Conservation (phyloP, 2,797 vertebrate genomes). For the Pseudopleuronectes americanus region DNA sequence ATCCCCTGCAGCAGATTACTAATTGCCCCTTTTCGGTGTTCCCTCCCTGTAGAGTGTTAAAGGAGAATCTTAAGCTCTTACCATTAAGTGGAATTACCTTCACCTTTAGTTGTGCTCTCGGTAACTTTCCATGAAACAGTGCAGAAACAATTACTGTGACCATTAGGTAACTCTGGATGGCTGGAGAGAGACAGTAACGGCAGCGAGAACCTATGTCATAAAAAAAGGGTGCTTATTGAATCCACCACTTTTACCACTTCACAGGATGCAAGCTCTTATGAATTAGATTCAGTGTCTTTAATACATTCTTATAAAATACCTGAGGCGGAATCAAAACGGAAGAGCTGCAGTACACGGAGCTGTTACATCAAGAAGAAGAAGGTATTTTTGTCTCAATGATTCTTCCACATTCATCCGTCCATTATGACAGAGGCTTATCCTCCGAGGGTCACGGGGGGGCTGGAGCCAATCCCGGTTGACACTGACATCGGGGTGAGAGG, state of each 20-base stretch:
- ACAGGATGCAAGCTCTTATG: slow-evolving; percentile 50
- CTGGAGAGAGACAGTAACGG: background rate
- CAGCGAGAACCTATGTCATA: slow-evolving; percentile 10
- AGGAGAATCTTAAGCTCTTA: background rate
- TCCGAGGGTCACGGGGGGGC: too few relatives aligned
- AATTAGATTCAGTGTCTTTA: slow-evolving; percentile 38
- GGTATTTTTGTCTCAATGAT: too few relatives aligned
- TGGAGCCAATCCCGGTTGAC: too few relatives aligned
- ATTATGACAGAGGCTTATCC: too few relatives aligned
- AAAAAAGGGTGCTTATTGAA: slow-evolving; percentile 12
- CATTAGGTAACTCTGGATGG: background rate
- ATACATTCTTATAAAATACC: slow-evolving; percentile 58
- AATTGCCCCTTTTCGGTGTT: background rate
- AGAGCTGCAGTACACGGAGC: too few relatives aligned
- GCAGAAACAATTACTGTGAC: background rate
- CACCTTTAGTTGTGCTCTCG: slow-evolving; percentile 1
- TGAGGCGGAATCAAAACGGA: slow-evolving; percentile 18
- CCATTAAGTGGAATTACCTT: background rate
- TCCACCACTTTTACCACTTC: slow-evolving; percentile 44
- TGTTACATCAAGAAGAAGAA: too few relatives aligned
- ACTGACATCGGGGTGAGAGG: too few relatives aligned
- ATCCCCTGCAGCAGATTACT: slow-evolving; percentile 1
- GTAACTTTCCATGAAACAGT: background rate
- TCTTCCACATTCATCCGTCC: too few relatives aligned
- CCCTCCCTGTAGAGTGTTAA: background rate